A percentile compares a stretch with the other conserved stretches of the same genome.
phyloP scores from a whole-genome alignment of 2,797 vertebrate genomes.

The Huso huso region DNA sequence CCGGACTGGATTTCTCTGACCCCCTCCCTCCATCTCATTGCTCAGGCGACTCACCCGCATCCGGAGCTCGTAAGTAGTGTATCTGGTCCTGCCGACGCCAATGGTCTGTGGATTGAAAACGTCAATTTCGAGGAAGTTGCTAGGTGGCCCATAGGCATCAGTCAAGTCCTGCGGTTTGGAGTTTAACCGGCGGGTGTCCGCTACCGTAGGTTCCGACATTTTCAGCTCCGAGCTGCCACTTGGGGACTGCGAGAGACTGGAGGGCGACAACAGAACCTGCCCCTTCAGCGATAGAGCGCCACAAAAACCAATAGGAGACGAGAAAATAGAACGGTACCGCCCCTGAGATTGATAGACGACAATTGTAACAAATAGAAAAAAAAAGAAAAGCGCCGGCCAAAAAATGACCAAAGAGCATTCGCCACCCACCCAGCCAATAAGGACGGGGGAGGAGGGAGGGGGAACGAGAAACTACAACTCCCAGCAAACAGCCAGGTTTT shows the following conservation, averaged over 20 bases:
- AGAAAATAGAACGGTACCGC: not conserved
- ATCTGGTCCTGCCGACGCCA: slow-evolving; percentile 84
- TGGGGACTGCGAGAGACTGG: not conserved
- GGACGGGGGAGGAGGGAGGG: not conserved
- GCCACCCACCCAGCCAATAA: not conserved
- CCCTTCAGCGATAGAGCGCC: not conserved
- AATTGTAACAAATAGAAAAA: slow-evolving; percentile 7
- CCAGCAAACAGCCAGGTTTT: no score
- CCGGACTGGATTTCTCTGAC: no score
- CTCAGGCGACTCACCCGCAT: slow-evolving; percentile 74
- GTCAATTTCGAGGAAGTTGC: slow-evolving; percentile 96
- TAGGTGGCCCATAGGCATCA: slow-evolving; percentile 92
- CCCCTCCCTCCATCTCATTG: not conserved
- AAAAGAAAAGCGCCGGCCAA: not conserved
- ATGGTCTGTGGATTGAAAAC: slow-evolving; percentile 91
- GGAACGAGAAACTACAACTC: not conserved
- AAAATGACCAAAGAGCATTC: not conserved
- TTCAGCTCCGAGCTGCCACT: not conserved
- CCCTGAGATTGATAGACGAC: slow-evolving; percentile 5
- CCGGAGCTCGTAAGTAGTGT: slow-evolving; percentile 92
- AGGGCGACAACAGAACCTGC: slow-evolving; percentile 4
- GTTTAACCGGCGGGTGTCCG: slow-evolving; percentile 91
- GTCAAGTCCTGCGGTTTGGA: slow-evolving; percentile 93
- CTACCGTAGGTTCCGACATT: slow-evolving; percentile 84
- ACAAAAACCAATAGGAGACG: slow-evolving; percentile 15